Base-by-base conservation (phyloP, 1,140 invertebrate genomes). In the Panonychus citri region DNA sequence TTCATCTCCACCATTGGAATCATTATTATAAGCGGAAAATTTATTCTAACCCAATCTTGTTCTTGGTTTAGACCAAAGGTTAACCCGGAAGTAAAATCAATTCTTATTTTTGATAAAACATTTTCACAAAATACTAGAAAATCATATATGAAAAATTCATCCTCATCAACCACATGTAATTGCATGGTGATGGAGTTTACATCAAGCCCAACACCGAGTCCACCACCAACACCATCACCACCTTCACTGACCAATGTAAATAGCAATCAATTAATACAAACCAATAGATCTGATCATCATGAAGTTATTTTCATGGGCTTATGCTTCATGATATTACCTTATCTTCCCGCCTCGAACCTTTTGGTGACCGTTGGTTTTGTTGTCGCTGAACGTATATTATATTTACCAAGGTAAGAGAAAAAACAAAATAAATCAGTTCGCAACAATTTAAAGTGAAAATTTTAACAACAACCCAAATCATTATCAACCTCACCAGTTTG, bases 351-450 rank as follows among this genome's bases (percentile, higher is more conserved):
- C 0, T 90, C 86, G 39, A 97, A 97, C 75, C 73, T 96, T 24
- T 93, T 96, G 71, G 91, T 95, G 66, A 88, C 89, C 0, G 91
- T 96, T 57, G 91, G 91, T 5, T 97, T 96, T 71, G 89, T 96
- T 34, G 81, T 97, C 12, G 91, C 93, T 5, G 91, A 97, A 71
- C 73, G 91, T 63, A 82, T 95, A 37, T 75, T 96, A 0, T 96
- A 97, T 69, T 85, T 91, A 71, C 90, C 93, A 3, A 89, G 84
- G 70, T 72, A 63, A 46, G 21, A n/a, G 19, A 40, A n/a, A n/a
- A n/a, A n/a, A n/a, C n/a, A n/a, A n/a, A n/a, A n/a, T n/a, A n/a
- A n/a, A 39, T 7, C 39, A 40, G 13, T 40, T 7, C 19, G 13
- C 39, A 58, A 34, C 8, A 42, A n/a, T 13, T 40, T 40, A 13